A percentile compares a stretch with the other conserved stretches of the same genome.
Conservation (phyloP, 2,113 vertebrate genomes). For the Tympanuchus pallidicinctus region DNA sequence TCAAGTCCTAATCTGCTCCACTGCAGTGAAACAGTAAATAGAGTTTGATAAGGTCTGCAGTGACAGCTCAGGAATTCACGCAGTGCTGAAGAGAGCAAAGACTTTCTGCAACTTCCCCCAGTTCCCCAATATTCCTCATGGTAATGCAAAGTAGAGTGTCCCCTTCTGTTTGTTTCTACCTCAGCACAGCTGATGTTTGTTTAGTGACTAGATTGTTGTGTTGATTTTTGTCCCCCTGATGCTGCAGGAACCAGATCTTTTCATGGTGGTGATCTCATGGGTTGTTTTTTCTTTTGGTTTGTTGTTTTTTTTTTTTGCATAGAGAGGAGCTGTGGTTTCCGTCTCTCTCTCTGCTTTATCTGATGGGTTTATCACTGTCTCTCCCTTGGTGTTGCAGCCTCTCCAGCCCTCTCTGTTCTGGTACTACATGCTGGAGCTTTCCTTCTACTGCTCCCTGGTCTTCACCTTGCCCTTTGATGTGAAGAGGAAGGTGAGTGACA, state of each 20-base stretch:
- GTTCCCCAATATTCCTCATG: neutral
- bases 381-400: constrained; percentile 71
- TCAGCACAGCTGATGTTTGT: neutral
- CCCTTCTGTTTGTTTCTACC: neutral
- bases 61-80: neutral
- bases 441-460: constrained; percentile 91
- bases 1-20: neutral
- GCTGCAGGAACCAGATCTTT: neutral
- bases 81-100: neutral
- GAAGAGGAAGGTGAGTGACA: constrained; percentile 89
- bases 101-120: neutral
- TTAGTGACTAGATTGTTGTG: neutral
- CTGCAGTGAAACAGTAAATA: neutral
- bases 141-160: neutral
- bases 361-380: neutral
- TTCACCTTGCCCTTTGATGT: constrained; percentile 89
- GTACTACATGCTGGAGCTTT: constrained; percentile 91
- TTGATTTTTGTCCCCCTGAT: neutral
- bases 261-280: neutral
- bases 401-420: constrained; percentile 81
- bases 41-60: neutral
- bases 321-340: neutral
- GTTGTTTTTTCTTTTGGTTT: too few species aligned
- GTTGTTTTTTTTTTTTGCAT: neutral
- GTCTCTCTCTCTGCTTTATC: neutral